Base-by-base conservation (phyloP, 2,113 vertebrate genomes). In the Hypanus sabinus region DNA sequence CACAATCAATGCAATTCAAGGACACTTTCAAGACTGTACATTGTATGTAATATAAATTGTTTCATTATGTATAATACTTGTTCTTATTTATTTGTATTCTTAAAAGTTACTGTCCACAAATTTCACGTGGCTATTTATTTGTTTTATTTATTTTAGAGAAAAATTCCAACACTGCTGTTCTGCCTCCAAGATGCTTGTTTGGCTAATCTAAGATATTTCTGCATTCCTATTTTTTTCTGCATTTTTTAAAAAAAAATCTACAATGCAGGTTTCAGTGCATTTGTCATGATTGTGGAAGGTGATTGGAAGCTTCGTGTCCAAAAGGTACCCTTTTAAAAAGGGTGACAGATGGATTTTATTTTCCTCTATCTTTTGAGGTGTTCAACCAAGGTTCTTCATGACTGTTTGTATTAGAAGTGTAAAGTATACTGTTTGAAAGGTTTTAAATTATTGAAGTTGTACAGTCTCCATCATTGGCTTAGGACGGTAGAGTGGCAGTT, bases 1-100 rank as follows among this genome's bases (percentile, higher is more conserved):
- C 98, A 98, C 98, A 98, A 98, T 97, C 98, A 98, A 98, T 98
- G 98, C 98, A 99, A 98, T 97, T 97, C 97, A 97, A 98, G 96
- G 96, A 96, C 97, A 97, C 95, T 96, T 94, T 95, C 97, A 97
- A 97, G 97, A 97, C 96, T 98, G 97, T 98, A 97, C 97, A 97
- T 97, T 94, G 95, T 97, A 96, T 97, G 96, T 70, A 95, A 95
- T 96, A 96, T 97, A 95, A 95, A 96, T 95, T 96, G 0, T 95
- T 96, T 95, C 95, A 96, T 95, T 96, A 95, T 97, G 96, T 97
- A 96, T 94, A 96, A 96, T 95, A 95, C 94, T 46, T 94, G 95
- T 98, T 93, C 96, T 97, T 98, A 98, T 98, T 99, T 99, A 98
- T 99, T 97, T 97, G 96, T 97, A 96, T 80, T 95, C 95, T 95